Evolutionary conservation across 37 sponge, comb jelly and placozoan genomes (phyloP), one percentile per base, ranked within the genome.

Genomic region (Halisarca cf. caerulea): DNA sequence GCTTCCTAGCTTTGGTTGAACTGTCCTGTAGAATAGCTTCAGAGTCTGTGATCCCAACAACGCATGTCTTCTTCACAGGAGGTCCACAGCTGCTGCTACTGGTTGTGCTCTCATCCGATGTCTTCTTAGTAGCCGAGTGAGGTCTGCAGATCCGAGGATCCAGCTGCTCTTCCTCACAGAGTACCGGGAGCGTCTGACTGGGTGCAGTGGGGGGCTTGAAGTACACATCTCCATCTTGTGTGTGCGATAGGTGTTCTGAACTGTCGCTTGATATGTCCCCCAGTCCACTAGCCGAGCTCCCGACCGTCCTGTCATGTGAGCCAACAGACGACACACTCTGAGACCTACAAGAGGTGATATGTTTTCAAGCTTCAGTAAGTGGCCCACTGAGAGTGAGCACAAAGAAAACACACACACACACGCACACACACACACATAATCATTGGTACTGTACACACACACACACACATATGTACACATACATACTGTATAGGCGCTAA

Each of bases 41-140:
- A 47, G 51, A 47, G 6, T 47, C 51, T 14, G 51, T 47, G 51
- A 47, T 47, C 9, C 11, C 51, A 6, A 47, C 51, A 11, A 14
- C 6, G 11, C 51, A 47, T 6, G 51, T 14, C 51, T 47, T 47
- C 9, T 11, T 6, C 51, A 47, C 51, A 14, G 51, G 69, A 68
- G 69, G 69, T 18, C 69, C 69, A 68, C 69, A 68, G 34, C 69
- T 68, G 34, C 69, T 68, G 34, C 69, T 68, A 30, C 28, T 61
- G 30, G 69, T 68, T 27, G 69, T 68, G 69, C 69, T 68, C 35
- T 30, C 69, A 27, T 68, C 69, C 1, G 69, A 68, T 27, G 4
- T 68, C 69, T 68, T 68, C 69, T 8, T 68, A 18, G 30, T 28
- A 1, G 35, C 4, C 15, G 69, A 30, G 69, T 34, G 69, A 68